A percentile compares a stretch with the other conserved stretches of the same genome.
Conservation (phyloP, 2,797 vertebrate genomes). For the Lepilemur septentrionalis region DNA sequence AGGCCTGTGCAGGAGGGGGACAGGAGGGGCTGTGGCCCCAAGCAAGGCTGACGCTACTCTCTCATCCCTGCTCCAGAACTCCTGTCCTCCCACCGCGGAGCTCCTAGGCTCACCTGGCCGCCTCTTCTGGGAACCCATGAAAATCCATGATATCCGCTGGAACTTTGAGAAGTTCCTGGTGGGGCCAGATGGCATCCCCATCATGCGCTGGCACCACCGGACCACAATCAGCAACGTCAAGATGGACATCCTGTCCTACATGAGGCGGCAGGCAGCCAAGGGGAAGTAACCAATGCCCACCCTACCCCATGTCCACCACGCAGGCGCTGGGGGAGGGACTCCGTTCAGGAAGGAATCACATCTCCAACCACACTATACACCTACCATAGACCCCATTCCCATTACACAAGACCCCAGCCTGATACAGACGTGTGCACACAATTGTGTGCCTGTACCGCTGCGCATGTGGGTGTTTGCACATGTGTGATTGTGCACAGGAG, state of each 20-base stretch:
- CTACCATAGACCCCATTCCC: neutral
- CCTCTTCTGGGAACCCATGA: conserved; percentile 94
- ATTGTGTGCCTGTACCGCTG: neutral
- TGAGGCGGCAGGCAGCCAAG: conserved; percentile 65
- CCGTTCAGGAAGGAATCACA: conserved; percentile 60
- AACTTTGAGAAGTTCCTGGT: conserved; percentile 99
- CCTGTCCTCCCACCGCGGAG: conserved; percentile 91
- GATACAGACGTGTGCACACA: neutral
- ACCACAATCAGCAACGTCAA: conserved; percentile 86
- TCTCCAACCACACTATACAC: neutral
- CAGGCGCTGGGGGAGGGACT: neutral
- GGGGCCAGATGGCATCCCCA: conserved; percentile 88
- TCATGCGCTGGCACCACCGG: conserved; percentile 93
- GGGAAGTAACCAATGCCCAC: neutral
- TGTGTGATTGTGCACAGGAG: neutral
- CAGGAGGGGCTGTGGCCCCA: neutral
- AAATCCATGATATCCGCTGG: conserved; percentile 95
- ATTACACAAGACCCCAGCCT: neutral
- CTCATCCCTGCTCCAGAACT: conserved; percentile 81
- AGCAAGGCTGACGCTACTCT: neutral
- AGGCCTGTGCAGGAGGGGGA: neutral
- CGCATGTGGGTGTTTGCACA: neutral
- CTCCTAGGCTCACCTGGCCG: conserved; percentile 85
- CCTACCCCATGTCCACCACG: neutral
- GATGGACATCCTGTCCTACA: conserved; percentile 84